Conservation (phyloP, 2,113 vertebrate genomes). For the Dinomys branickii region DNA sequence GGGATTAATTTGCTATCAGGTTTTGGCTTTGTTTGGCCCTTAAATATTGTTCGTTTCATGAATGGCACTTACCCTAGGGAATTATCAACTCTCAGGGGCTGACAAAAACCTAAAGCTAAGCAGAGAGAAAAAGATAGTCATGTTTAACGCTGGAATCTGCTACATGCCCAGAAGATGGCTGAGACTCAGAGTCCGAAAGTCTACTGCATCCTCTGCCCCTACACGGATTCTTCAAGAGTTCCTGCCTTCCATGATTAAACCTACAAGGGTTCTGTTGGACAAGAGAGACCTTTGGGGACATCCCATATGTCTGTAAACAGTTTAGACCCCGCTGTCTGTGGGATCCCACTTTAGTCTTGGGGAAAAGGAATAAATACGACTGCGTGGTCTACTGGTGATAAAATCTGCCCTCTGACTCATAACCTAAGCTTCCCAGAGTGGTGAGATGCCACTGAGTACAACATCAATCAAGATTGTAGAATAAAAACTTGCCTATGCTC, state of each 20-base stretch:
- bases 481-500: neutral
- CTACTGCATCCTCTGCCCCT: fast-evolving
- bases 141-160: neutral
- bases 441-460: neutral
- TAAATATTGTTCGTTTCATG: neutral
- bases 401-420: neutral
- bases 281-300: neutral
- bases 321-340: fast-evolving
- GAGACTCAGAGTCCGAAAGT: neutral
- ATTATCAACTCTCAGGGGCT: neutral
- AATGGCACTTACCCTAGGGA: neutral
- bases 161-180: neutral
- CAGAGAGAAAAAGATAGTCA: fast-evolving
- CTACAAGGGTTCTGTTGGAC: neutral
- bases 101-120: neutral
- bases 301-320: neutral
- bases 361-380: neutral
- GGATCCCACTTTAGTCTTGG: neutral
- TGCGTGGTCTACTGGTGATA: neutral
- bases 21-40: neutral
- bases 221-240: neutral
- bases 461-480: neutral
- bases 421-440: too few species aligned
- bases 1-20: neutral
- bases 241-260: too few species aligned